Percentiles rank a stretch among this genome's conserved stretches.
phyloP scores from a whole-genome alignment of 1,140 invertebrate genomes.

The Lanistes nyassanus region DNA sequence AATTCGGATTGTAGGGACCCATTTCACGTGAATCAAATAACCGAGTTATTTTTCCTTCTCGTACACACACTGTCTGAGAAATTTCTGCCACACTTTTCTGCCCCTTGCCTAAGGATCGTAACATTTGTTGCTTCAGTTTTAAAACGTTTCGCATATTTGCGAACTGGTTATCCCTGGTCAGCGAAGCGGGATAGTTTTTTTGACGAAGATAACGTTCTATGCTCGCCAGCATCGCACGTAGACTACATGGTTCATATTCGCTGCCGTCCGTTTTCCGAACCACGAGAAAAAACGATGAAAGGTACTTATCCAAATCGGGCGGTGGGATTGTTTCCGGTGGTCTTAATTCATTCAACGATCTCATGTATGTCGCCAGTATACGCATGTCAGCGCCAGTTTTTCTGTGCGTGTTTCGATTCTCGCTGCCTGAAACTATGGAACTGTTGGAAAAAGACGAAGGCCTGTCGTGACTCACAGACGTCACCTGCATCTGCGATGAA shows the following conservation, averaged over 20 bases:
- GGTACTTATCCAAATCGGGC: conserved; percentile 54
- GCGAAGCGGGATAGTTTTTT: conserved; percentile 52
- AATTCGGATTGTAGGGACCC: conserved; percentile 57
- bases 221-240: conserved; percentile 56
- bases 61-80: conserved; percentile 40
- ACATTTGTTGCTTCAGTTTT: conserved; percentile 53
- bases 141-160: conserved; percentile 52
- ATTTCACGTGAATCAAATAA: conserved; percentile 56
- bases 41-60: conserved; percentile 48
- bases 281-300: conserved; percentile 55
- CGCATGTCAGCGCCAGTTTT: conserved; percentile 61
- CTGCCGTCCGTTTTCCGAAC: conserved; percentile 58
- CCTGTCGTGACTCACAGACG: neutral
- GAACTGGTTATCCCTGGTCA: conserved; percentile 54
- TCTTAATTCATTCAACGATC: conserved; percentile 52
- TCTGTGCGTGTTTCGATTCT: conserved; percentile 59
- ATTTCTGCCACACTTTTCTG: conserved; percentile 44
- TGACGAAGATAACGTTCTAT: conserved; percentile 54
- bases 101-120: conserved; percentile 51
- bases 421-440: conserved; percentile 37
- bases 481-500: neutral
- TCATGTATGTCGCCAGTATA: conserved; percentile 52
- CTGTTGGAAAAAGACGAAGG: neutral
- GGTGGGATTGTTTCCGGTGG: conserved; percentile 51
- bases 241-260: conserved; percentile 57